phyloP scores from a whole-genome alignment of 1,140 invertebrate genomes.

The Aphis gossypii region DNA sequence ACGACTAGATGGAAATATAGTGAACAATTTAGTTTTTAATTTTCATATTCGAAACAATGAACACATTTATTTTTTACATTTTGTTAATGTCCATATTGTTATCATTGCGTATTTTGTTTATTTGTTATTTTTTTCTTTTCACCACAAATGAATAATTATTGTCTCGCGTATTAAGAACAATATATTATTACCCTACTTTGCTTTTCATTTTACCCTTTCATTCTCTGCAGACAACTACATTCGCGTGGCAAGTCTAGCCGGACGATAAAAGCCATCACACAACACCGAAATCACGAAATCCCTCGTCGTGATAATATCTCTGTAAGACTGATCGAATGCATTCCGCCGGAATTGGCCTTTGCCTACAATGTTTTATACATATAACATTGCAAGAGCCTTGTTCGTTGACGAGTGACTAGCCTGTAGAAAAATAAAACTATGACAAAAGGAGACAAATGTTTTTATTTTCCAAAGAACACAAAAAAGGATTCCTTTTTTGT shows the following conservation, averaged over 20 bases:
- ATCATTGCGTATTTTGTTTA: neutral
- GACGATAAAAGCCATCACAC: neutral
- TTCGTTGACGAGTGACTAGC: neutral
- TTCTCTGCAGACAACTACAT: neutral
- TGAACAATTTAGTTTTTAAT: neutral
- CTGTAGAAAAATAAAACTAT: neutral
- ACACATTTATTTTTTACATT: neutral
- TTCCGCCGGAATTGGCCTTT: neutral
- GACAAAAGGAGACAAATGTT: constrained; percentile 13
- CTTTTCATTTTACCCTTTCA: neutral
- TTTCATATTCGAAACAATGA: neutral
- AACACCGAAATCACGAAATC: neutral
- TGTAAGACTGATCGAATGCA: neutral
- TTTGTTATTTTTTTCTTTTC: neutral
- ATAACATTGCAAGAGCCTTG: neutral
- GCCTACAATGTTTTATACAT: neutral
- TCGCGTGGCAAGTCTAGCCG: neutral
- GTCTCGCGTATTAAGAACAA: neutral
- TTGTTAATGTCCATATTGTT: neutral
- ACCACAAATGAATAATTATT: neutral
- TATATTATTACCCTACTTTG: neutral
- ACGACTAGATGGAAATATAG: neutral
- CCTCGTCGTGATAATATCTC: neutral
- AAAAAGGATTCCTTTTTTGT: neutral
- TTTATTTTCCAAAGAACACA: neutral